Conservation (phyloP, 2,888 invertebrate species). For the Andrena haemorrhoa region DNA sequence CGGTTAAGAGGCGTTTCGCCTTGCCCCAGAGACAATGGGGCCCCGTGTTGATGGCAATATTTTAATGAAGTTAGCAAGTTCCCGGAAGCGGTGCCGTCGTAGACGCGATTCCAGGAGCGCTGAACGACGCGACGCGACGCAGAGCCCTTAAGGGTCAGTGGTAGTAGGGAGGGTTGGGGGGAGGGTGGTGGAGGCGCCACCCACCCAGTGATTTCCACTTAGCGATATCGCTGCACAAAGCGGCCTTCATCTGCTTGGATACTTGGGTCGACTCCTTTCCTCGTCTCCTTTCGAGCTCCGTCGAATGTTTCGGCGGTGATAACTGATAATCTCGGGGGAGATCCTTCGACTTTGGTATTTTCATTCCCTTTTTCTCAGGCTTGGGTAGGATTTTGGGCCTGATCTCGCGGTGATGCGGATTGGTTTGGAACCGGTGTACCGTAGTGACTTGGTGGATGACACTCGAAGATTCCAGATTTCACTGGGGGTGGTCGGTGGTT, state of each 20-base stretch:
- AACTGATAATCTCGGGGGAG: neutral
- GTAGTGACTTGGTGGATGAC: no score
- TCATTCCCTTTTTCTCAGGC: no score
- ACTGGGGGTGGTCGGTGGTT: no score
- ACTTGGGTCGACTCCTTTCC: neutral
- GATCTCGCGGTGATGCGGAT: no score
- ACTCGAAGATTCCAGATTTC: no score
- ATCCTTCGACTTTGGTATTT: neutral
- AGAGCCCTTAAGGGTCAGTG: conserved; percentile 51
- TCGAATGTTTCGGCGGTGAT: neutral
- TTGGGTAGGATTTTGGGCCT: no score
- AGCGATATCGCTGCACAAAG: conserved; percentile 82
- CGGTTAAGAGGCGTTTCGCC: conserved; percentile 50
- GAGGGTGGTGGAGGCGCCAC: conserved; percentile 78
- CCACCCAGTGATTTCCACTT: conserved; percentile 83
- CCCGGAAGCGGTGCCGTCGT: conserved; percentile 70
- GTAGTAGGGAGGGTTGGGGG: neutral
- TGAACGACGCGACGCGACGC: conserved; percentile 45
- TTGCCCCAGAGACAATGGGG: conserved; percentile 69
- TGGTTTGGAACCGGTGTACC: no score
- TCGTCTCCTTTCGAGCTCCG: neutral
- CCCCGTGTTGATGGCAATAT: conserved; percentile 76
- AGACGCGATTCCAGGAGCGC: conserved; percentile 75
- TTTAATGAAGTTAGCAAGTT: conserved; percentile 79
- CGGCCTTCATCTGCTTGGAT: conserved; percentile 80